Evolutionary conservation across 2,113 vertebrate genomes (phyloP).

Genomic region (Eubucco bourcierii): DNA sequence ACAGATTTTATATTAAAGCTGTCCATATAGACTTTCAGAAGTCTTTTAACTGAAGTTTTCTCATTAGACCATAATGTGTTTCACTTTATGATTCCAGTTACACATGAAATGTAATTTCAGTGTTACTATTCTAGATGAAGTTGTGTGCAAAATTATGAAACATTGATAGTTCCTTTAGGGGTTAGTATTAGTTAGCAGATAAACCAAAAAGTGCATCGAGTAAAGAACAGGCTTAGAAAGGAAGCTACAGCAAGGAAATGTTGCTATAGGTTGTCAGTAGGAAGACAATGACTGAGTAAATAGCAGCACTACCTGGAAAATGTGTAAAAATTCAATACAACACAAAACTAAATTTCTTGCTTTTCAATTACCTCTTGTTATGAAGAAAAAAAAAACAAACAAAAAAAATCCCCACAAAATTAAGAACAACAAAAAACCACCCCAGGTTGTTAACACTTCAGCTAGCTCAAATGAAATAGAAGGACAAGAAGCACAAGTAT

Average conservation of each 20-base stretch:
- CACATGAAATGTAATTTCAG: not conserved
- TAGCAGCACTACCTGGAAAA: not conserved
- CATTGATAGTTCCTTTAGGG: not conserved
- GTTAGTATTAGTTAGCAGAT: not conserved
- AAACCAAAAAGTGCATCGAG: not conserved
- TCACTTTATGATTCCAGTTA: not conserved
- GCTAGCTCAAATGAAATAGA: not conserved
- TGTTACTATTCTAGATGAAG: not conserved
- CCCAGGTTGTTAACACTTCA: not conserved
- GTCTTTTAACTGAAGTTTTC: not conserved
- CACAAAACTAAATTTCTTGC: not conserved
- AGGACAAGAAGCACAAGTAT: not conserved
- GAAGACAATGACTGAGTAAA: not conserved
- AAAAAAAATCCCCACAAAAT: too few relatives aligned
- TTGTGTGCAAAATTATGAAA: not conserved
- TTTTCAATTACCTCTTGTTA: not conserved
- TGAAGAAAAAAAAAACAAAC: not conserved
- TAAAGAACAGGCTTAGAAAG: not conserved
- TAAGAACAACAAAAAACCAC: too few relatives aligned
- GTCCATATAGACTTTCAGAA: not conserved
- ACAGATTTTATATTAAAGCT: not conserved
- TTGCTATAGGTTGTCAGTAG: not conserved
- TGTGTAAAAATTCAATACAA: not conserved
- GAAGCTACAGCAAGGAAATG: not conserved
- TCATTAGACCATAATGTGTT: not conserved